These are phyloP conservation scores for Ctenopoma multispine DNA, from an alignment of 2,797 vertebrate genomes.

Conservation along the genomic window DNA sequence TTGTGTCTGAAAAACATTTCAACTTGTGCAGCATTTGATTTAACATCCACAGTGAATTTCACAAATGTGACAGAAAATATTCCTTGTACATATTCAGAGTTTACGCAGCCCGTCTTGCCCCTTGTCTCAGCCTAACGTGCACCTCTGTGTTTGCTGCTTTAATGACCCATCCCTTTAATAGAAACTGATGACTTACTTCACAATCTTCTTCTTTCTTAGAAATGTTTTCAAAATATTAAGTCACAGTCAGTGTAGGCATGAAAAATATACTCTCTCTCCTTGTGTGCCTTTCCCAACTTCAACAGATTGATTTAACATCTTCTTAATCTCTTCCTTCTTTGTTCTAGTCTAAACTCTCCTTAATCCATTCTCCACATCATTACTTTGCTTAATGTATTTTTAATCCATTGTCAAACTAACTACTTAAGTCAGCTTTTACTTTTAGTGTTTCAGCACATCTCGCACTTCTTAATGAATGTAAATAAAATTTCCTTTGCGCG, in stretches of 20 bases:
- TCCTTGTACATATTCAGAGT: conserved; percentile 47
- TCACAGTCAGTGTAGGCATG: conserved; percentile 38
- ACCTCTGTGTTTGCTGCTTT: conserved; percentile 31
- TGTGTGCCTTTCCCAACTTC: conserved; percentile 71
- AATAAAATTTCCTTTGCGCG: conserved; percentile 8
- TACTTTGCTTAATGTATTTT: background rate
- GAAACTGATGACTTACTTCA: conserved; percentile 38
- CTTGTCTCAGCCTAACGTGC: conserved; percentile 31
- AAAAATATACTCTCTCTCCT: conserved; percentile 45
- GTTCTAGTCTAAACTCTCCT: conserved; percentile 13
- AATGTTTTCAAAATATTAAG: conserved; percentile 26
- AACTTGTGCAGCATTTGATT: conserved; percentile 36
- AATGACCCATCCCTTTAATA: conserved; percentile 59
- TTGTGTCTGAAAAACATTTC: conserved; percentile 33
- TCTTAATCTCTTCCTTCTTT: conserved; percentile 5
- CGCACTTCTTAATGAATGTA: conserved; percentile 39
- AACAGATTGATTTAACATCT: conserved; percentile 35
- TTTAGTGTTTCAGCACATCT: conserved; percentile 17
- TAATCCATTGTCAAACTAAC: conserved; percentile 16
- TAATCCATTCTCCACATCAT: conserved; percentile 1
- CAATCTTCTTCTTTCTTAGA: conserved; percentile 8
- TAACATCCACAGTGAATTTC: conserved; percentile 22
- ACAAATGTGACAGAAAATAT: conserved; percentile 39
- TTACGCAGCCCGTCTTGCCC: conserved; percentile 33
- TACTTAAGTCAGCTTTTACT: conserved; percentile 1